These are phyloP conservation scores for Meloidogyne exigua DNA, from an alignment of 1,140 invertebrate genomes.

Conservation along the genomic window DNA sequence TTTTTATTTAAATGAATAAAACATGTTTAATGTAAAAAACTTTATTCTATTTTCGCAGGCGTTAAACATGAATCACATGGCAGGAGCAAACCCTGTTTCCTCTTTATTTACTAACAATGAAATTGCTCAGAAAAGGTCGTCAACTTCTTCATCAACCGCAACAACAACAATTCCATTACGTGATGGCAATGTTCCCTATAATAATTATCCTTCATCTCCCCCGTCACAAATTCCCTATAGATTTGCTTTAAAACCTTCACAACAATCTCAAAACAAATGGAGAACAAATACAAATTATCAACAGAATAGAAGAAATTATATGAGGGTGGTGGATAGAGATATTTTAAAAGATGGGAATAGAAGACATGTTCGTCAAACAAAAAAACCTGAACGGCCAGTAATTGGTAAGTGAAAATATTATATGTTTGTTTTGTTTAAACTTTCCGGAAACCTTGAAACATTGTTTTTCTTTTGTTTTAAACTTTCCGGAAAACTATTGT, in stretches of 20 bases:
- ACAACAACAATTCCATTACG: neutral
- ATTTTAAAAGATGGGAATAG: neutral
- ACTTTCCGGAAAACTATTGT: neutral
- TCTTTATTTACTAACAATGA: neutral
- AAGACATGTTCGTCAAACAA: neutral
- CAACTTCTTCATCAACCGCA: neutral
- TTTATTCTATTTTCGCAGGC: neutral
- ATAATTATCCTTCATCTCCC: neutral
- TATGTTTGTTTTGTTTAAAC: neutral
- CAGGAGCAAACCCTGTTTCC: neutral
- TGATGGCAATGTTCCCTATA: neutral
- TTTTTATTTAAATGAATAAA: neutral
- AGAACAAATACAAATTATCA: conserved; percentile 1
- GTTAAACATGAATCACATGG: neutral
- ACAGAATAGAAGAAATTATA: neutral
- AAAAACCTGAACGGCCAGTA: neutral
- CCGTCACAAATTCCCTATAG: neutral
- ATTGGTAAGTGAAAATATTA: neutral
- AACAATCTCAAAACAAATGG: neutral
- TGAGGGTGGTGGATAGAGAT: neutral
- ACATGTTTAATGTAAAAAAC: neutral
- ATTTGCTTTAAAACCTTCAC: neutral
- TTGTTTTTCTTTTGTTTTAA: neutral
- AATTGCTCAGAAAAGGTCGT: neutral
- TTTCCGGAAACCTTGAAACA: neutral